A percentile compares a stretch with the other conserved stretches of the same genome.
phyloP scores from a whole-genome alignment of 2,888 invertebrate species.

The Gymnocheta viridis region DNA sequence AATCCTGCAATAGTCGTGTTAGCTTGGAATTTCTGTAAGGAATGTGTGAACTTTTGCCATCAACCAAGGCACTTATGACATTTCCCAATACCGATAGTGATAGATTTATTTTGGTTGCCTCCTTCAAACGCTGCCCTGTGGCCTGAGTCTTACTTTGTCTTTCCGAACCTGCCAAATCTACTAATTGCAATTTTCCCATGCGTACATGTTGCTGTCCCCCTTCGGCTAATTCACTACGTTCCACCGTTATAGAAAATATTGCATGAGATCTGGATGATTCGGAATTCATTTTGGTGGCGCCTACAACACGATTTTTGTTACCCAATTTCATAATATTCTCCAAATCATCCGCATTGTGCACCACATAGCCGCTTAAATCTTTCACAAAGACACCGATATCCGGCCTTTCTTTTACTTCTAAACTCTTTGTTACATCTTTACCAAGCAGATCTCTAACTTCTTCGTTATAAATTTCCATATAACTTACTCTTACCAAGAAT shows the following conservation, averaged over 20 bases:
- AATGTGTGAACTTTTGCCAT: conserved; percentile 98
- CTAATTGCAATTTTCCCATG: conserved; percentile 98
- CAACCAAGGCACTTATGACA: conserved; percentile 98
- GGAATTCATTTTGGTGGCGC: conserved; percentile 98
- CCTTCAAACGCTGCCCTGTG: conserved; percentile 94
- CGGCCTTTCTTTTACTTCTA: conserved; percentile 97
- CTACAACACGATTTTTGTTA: conserved; percentile 95
- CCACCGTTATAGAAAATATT: conserved; percentile 98
- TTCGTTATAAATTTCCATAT: conserved; percentile 99
- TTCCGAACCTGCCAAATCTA: conserved; percentile 99
- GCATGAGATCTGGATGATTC: conserved; percentile 98
- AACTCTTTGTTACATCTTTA: conserved; percentile 91
- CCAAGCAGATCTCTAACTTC: conserved; percentile 97
- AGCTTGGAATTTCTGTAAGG: conserved; percentile 99
- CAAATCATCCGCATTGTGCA: conserved; percentile 97
- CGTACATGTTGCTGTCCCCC: conserved; percentile 94
- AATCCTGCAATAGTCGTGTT: conserved; percentile 96
- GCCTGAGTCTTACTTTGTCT: conserved; percentile 98
- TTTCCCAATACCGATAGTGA: conserved; percentile 98
- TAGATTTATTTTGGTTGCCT: conserved; percentile 98
- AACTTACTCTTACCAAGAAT: conserved; percentile 98
- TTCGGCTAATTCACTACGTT: conserved; percentile 92
- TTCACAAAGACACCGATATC: conserved; percentile 98
- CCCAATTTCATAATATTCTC: conserved; percentile 97
- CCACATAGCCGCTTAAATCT: conserved; percentile 98